Percentiles rank a stretch among this genome's conserved stretches.
These are phyloP conservation scores for Seriola aureovittata DNA, from an alignment of 2,113 vertebrate species.

Conservation along the genomic window DNA sequence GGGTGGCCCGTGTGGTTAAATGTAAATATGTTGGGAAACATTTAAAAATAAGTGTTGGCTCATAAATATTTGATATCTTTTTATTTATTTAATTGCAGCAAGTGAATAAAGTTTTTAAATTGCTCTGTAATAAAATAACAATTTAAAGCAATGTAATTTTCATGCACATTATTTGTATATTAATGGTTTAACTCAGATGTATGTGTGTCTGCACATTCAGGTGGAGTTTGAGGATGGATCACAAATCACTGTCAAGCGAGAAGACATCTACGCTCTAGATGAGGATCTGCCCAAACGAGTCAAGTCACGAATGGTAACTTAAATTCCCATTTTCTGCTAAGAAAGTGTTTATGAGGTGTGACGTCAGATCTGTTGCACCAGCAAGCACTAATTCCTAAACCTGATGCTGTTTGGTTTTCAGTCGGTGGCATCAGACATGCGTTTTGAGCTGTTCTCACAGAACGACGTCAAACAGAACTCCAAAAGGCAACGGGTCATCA, in stretches of 20 bases:
- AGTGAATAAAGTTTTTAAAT: not conserved
- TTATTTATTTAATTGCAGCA: too few species aligned
- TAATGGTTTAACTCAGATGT: not conserved
- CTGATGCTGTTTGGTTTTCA: constrained; percentile 60
- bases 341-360: not conserved
- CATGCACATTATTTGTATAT: not conserved
- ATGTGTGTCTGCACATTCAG: constrained; percentile 70
- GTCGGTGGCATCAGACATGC: constrained; percentile 99
- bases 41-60: not conserved
- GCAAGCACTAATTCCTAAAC: not conserved
- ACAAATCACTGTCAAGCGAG: constrained; percentile 92
- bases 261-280: constrained; percentile 94
- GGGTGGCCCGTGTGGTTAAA: not conserved
- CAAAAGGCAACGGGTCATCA: constrained; percentile 96
- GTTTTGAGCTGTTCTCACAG: constrained; percentile 95
- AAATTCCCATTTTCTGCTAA: not conserved
- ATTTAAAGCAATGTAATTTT: not conserved
- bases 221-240: constrained; percentile 98
- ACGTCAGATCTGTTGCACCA: not conserved
- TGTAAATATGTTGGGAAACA: not conserved
- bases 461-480: constrained; percentile 93
- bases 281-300: constrained; percentile 97
- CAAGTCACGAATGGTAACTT: constrained; percentile 91
- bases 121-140: not conserved
- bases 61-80: too few species aligned